Evolutionary conservation across 2,888 invertebrate genomes (phyloP).

Genomic region (Eristalis intricaria): DNA sequence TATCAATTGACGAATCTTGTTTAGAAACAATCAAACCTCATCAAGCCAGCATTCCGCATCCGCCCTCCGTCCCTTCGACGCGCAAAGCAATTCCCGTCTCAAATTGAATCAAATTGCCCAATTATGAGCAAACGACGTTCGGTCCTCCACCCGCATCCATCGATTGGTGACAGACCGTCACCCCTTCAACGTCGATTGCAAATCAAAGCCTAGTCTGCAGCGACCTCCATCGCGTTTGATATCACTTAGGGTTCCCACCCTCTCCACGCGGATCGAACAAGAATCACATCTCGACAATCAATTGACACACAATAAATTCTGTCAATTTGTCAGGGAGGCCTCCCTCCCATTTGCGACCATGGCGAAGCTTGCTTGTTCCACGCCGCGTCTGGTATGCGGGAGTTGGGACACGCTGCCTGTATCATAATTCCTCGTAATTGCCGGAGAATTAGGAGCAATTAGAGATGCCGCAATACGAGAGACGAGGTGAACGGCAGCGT

Average conservation of each 20-base stretch:
- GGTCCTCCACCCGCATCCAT: conserved; percentile 66
- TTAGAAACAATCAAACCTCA: conserved; percentile 29
- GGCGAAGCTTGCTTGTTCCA: neutral
- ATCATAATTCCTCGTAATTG: conserved; percentile 54
- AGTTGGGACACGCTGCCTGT: conserved; percentile 54
- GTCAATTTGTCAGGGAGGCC: conserved; percentile 56
- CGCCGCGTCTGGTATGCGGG: conserved; percentile 50
- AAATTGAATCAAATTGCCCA: conserved; percentile 71
- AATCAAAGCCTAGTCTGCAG: conserved; percentile 42
- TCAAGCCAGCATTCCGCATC: conserved; percentile 34
- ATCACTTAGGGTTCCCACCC: conserved; percentile 31
- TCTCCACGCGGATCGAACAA: conserved; percentile 47
- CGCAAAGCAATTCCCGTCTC: conserved; percentile 56
- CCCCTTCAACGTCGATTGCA: conserved; percentile 41
- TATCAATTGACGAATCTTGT: neutral
- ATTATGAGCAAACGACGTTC: conserved; percentile 58
- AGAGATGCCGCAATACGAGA: conserved; percentile 48
- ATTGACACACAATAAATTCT: conserved; percentile 70
- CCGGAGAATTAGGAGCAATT: conserved; percentile 65
- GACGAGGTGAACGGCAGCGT: conserved; percentile 47
- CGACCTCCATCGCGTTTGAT: conserved; percentile 61
- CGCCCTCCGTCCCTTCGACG: neutral
- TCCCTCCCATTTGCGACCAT: neutral
- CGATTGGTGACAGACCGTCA: conserved; percentile 41
- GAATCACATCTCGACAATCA: conserved; percentile 51